Percentiles rank a stretch among this genome's conserved stretches.
phyloP scores from a whole-genome alignment of 2,888 invertebrate genomes.

The Coenonympha glycerion region DNA sequence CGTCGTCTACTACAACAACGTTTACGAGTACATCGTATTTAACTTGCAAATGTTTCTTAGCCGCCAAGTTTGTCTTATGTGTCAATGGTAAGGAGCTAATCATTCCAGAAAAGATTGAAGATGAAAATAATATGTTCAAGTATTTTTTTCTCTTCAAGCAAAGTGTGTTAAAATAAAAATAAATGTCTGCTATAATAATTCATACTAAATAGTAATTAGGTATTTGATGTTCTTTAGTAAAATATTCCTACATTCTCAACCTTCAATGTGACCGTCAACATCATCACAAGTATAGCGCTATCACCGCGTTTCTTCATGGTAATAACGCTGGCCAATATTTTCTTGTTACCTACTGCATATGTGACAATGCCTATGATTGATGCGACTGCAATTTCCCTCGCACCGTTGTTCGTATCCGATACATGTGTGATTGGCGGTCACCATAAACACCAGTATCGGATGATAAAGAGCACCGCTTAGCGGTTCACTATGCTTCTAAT shows the following conservation, averaged over 20 bases:
- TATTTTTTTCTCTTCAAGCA: no score
- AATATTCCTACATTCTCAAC: not conserved
- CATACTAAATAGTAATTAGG: no score
- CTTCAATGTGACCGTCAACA: not conserved
- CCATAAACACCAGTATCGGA: no score
- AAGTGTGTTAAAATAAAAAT: no score
- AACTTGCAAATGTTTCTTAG: not conserved
- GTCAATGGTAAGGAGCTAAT: no score
- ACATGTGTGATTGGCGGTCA: conserved; percentile 49
- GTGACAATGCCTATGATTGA: conserved; percentile 70
- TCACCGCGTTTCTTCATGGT: conserved; percentile 8
- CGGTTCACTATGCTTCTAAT: conserved; percentile 44
- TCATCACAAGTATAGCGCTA: conserved; percentile 6
- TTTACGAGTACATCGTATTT: not conserved
- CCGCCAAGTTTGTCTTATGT: not conserved
- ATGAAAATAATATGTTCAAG: no score
- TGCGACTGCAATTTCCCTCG: conserved; percentile 62
- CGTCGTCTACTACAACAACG: conserved; percentile 26
- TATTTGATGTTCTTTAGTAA: not conserved
- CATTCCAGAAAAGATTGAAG: no score
- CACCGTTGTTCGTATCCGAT: conserved; percentile 73
- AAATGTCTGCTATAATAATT: no score
- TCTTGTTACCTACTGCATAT: conserved; percentile 51
- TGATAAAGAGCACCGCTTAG: conserved; percentile 31
- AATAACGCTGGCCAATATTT: conserved; percentile 18